Evolutionary conservation across 2,797 vertebrate species (phyloP).

Genomic region (Argya squamiceps): DNA sequence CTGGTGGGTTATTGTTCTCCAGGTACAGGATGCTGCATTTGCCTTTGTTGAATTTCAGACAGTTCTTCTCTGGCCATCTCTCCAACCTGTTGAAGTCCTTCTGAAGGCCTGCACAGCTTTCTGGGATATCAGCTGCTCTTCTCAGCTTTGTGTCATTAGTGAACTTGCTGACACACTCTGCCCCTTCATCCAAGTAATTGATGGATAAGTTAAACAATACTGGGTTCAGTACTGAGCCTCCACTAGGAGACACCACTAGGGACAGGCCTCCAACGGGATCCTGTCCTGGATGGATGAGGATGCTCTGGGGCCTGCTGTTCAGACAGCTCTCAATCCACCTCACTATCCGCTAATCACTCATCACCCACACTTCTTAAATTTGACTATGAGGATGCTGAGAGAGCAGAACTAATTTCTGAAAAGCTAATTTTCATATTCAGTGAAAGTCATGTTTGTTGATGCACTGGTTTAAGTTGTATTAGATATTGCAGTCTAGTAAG

Average conservation of each 20-base stretch:
- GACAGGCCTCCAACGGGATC: background rate
- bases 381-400: background rate
- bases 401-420: background rate
- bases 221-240: background rate
- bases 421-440: background rate
- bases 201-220: background rate
- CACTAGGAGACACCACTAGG: no score
- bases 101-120: background rate
- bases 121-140: fast-evolving
- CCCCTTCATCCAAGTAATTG: background rate
- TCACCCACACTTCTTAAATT: background rate
- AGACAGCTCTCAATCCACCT: background rate
- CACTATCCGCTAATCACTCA: no score
- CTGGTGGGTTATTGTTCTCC: background rate
- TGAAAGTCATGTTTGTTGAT: background rate
- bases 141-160: background rate
- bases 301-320: background rate
- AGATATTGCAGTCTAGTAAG: background rate
- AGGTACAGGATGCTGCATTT: background rate
- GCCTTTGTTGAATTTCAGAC: background rate
- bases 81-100: background rate
- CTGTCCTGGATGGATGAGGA: background rate
- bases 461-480: background rate
- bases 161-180: background rate
- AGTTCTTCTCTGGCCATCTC: background rate